These are phyloP conservation scores for Marisa cornuarietis DNA, from an alignment of 1,140 invertebrate species.

Conservation along the genomic window DNA sequence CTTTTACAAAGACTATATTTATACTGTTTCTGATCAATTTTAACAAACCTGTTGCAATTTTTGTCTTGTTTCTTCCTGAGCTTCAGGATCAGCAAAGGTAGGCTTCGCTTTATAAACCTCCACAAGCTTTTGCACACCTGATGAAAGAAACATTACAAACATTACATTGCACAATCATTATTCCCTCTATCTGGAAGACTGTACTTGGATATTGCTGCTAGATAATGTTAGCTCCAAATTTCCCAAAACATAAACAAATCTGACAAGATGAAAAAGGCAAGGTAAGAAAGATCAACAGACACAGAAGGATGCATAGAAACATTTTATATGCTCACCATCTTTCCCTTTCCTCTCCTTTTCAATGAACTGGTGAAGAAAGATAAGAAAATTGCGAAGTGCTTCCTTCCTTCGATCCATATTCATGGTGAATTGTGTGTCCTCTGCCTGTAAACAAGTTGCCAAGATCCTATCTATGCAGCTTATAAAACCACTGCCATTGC, in stretches of 20 bases:
- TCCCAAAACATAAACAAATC: no score
- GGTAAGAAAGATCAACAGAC: no score
- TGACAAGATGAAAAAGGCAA: no score
- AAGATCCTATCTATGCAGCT: no score
- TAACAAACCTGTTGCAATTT: slow-evolving; percentile 84
- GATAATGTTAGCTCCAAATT: no score
- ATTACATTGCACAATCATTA: background rate
- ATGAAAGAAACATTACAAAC: slow-evolving; percentile 40
- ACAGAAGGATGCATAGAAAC: background rate
- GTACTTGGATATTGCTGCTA: no score
- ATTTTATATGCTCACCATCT: slow-evolving; percentile 52
- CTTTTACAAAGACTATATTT: no score
- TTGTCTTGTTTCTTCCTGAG: slow-evolving; percentile 90
- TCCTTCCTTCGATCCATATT: slow-evolving; percentile 87
- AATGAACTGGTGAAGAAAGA: slow-evolving; percentile 55
- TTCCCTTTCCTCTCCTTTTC: slow-evolving; percentile 62
- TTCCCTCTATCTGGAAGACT: no score
- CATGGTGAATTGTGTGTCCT: slow-evolving; percentile 92
- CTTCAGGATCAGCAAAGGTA: slow-evolving; percentile 87
- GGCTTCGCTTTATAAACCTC: slow-evolving; percentile 91
- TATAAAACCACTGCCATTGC: no score
- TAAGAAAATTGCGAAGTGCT: slow-evolving; percentile 56
- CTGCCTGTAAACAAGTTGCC: slow-evolving; percentile 71
- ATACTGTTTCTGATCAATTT: no score
- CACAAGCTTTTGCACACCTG: slow-evolving; percentile 83